Evolutionary conservation across 2,113 vertebrate species (phyloP), one percentile per base, ranked within the genome.

Genomic region (Oxyura jamaicensis): DNA sequence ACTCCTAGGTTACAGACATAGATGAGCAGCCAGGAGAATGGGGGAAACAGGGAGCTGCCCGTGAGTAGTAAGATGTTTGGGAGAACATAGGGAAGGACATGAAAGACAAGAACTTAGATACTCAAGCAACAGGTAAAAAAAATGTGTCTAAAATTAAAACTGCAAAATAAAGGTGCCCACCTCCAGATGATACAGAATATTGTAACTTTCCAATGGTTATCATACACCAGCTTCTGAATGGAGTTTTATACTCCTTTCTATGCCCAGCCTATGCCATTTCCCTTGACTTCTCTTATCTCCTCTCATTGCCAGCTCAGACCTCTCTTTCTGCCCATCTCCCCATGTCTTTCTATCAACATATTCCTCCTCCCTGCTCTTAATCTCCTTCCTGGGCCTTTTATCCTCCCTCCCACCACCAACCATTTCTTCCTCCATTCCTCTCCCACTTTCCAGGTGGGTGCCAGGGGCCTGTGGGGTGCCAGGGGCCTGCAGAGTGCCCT

Each of bases 201-300:
- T 3, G 7, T 29, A 23, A 2, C 31, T 65, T 82, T 14, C 16
- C 52, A 31, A 6, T 5, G 0, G 0, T 59, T 78, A 36, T 63
- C 66, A 26, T 8, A 60, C 8, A n/a, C 6, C 19, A 13, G 3
- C 17, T 46, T 83, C 71, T 18, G 13, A 69, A 6, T 3, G 1
- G 36, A 88, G 19, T 22, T 35, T 50, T 39, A 15, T 41, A 17
- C 18, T 87, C 5, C 21, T 55, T 59, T 35, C 14, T 72, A 2
- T 25, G 29, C 22, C 67, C 17, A 25, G 10, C 10, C 11, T 29
- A 18, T 6, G 18, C 1, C 19, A 10, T 13, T 69, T 83, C 39
- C n/a, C 10, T 55, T 55, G 10, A 39, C 19, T 73, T 22, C 5
- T 83, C 20, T 60, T 39, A 26, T 4, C 4, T 44, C 33, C 8